These are phyloP conservation scores for Paraescarpia echinospica DNA, from an alignment of 1,140 invertebrate species.

Conservation along the genomic window DNA sequence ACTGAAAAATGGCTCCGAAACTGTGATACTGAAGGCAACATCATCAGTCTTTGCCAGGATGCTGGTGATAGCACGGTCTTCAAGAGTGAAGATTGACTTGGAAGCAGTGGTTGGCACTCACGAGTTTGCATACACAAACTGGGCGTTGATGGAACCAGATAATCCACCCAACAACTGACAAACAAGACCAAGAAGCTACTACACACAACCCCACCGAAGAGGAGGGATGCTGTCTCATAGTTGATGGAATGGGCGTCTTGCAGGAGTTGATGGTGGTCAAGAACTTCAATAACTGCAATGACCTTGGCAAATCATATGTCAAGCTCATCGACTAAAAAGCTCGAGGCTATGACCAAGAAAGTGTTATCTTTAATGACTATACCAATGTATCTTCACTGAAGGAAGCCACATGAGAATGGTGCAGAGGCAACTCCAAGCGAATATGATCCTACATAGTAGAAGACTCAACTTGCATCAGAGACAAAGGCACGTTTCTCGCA, in stretches of 20 bases:
- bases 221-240: no score
- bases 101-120: not conserved
- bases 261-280: constrained; percentile 20
- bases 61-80: not conserved
- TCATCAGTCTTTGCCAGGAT: not conserved
- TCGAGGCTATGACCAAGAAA: not conserved
- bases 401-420: not conserved
- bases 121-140: constrained; percentile 7
- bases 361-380: constrained; percentile 18
- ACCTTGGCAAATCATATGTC: constrained; percentile 5
- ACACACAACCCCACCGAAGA: no score
- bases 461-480: not conserved
- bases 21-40: not conserved
- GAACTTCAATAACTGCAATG: constrained; percentile 7
- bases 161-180: constrained; percentile 10
- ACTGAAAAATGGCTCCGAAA: not conserved
- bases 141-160: not conserved
- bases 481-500: no score
- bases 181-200: no score
- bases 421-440: not conserved
- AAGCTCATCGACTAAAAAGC: constrained; percentile 11
- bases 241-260: not conserved
- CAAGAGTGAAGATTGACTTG: not conserved
- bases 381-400: constrained; percentile 12
- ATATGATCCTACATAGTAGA: not conserved